phyloP scores from a whole-genome alignment of 2,888 invertebrate genomes.

The Ligdia adustata region DNA sequence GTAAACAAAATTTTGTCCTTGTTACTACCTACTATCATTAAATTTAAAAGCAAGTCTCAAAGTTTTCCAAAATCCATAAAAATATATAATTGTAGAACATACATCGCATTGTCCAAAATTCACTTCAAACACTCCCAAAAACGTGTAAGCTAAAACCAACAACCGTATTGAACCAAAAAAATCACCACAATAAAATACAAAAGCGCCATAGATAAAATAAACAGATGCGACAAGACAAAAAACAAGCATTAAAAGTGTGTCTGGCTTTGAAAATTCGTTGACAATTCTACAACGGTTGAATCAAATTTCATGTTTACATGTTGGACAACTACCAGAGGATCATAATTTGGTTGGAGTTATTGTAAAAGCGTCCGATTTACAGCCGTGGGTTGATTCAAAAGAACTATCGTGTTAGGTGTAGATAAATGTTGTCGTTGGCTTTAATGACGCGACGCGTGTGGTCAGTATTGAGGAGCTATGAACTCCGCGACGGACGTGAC shows the following conservation, averaged over 20 bases:
- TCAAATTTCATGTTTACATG: conserved; percentile 42
- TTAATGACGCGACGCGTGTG: conserved; percentile 68
- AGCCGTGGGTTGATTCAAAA: conserved; percentile 37
- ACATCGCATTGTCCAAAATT: too few species aligned
- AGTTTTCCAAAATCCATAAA: too few species aligned
- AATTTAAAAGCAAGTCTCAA: too few species aligned
- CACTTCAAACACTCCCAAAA: background rate
- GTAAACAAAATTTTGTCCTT: too few species aligned
- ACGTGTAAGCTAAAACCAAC: too few species aligned
- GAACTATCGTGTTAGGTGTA: conserved; percentile 44
- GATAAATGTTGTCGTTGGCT: conserved; percentile 69
- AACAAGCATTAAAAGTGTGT: too few species aligned
- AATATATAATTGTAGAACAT: too few species aligned
- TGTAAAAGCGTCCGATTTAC: conserved; percentile 34
- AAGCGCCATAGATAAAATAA: conserved; percentile 14
- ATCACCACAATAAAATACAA: background rate
- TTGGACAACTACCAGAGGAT: conserved; percentile 39
- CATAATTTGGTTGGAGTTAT: conserved; percentile 36
- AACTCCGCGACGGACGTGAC: conserved; percentile 29
- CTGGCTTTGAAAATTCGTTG: conserved; percentile 11
- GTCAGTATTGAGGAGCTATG: conserved; percentile 50
- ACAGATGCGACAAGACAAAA: conserved; percentile 25
- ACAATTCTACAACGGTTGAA: too few species aligned
- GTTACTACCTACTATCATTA: too few species aligned
- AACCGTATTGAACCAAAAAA: background rate